Evolutionary conservation across 2,888 invertebrate species (phyloP), one percentile per base, ranked within the genome.

Genomic region (Agelastica alni): DNA sequence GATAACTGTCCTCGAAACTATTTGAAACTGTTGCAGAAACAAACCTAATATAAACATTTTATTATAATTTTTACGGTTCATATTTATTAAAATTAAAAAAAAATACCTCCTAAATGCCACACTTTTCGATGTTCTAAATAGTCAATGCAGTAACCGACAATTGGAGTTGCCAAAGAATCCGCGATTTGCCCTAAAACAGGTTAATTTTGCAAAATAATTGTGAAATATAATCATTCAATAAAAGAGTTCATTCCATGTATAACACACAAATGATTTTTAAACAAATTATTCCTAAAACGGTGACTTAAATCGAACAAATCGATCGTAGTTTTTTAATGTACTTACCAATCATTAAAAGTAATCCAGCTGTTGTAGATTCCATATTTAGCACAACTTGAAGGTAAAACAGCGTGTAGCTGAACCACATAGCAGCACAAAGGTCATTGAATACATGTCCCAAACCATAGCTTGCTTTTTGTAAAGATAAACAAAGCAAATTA

Each of bases 371-470:
- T 20, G 78, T 75, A 20, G 83, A 78, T 63, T 78, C 79, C 68
- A 84, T 81, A 67, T 80, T 79, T 36, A 84, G 73, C 26, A 84
- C 81, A 65, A 84, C 77, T 73, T 84, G 83, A 61, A 93, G 87
- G 76, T 87, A 96, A 45, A 96, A 86, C 65, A 96, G 80, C 39
- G 93, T 83, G 75, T 96, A 96, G 1, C 91, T 91, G 76, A 96
- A 96, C 95, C 96, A 96, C 83, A 96, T 88, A 55, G 93, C 90
- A 12, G 94, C 93, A 77, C 92, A 93, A 32, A 96, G 82, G 77
- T 96, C 96, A 76, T 96, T 96, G 65, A 93, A 81, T 43, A 95
- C 85, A 77, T 96, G 95, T 0, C 96, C 95, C 44, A 93, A 82
- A 34, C 83, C 83, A 61, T 78, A 85, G 16, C 83, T 72, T 12